phyloP scores from a whole-genome alignment of 2,797 vertebrate species.

The Eremophila alpestris region DNA sequence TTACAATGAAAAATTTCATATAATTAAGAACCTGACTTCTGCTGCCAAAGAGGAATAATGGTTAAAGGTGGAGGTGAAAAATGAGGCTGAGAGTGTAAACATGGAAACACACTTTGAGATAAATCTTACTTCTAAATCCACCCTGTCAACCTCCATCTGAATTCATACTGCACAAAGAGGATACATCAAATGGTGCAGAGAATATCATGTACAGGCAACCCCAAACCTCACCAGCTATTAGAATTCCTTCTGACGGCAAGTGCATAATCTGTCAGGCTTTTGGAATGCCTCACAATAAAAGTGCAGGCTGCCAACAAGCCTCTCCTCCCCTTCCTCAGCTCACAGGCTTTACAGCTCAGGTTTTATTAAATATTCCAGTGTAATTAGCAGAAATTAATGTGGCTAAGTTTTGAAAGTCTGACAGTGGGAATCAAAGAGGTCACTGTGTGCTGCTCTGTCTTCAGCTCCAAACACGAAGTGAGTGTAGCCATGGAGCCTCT shows the following conservation, averaged over 20 bases:
- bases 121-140: conserved; percentile 33
- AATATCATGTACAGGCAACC: neutral
- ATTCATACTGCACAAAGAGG: neutral
- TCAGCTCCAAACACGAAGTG: neutral
- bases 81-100: conserved; percentile 35
- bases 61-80: conserved; percentile 35
- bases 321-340: neutral
- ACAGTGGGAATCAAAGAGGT: neutral
- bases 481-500: neutral
- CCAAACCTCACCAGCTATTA: conserved; percentile 20
- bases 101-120: conserved; percentile 27
- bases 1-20: conserved; percentile 41
- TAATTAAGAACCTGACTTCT: conserved; percentile 47
- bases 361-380: conserved; percentile 6
- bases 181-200: neutral
- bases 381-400: conserved; percentile 9
- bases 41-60: conserved; percentile 15
- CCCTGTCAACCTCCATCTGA: neutral
- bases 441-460: neutral
- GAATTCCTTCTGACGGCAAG: conserved; percentile 9
- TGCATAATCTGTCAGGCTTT: neutral
- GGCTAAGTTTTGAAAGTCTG: neutral
- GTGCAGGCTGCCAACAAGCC: neutral
- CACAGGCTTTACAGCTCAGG: neutral
- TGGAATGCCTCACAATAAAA: neutral